Percentiles rank a stretch among this genome's conserved stretches.
Evolutionary conservation across 30 jellyfish, hydroid and myxozoan genomes (phyloP).

Genomic region (Chrysaora quinquecirrha): DNA sequence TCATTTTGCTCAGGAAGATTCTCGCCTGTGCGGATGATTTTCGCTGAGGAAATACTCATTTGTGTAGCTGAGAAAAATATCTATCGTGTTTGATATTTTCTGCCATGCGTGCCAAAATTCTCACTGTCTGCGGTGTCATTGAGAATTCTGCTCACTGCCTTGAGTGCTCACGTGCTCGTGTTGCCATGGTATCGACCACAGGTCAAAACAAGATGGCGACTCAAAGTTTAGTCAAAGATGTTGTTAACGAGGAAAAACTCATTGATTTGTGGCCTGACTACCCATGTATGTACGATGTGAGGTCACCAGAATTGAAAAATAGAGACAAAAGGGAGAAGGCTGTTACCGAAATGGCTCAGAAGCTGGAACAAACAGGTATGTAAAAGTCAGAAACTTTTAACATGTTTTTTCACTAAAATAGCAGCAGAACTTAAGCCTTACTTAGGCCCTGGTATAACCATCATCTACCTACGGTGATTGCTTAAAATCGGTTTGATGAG

Average conservation of each 20-base stretch:
- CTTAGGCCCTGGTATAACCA: neutral
- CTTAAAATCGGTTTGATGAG: conserved; percentile 3
- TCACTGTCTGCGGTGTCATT: neutral
- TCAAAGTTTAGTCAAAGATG: neutral
- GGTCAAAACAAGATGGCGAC: neutral
- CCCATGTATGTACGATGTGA: conserved; percentile 16
- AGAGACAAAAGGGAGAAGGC: conserved; percentile 16
- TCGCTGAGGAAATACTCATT: neutral
- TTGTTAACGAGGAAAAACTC: neutral
- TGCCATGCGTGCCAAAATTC: conserved; percentile 3
- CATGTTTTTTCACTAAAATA: neutral
- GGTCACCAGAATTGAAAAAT: conserved; percentile 13
- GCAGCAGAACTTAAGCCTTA: neutral
- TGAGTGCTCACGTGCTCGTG: conserved; percentile 2
- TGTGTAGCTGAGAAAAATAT: neutral
- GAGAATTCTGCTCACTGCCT: neutral
- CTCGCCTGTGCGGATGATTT: conserved; percentile 1
- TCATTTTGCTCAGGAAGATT: neutral
- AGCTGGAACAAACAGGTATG: conserved; percentile 20
- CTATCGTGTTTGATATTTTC: too few species aligned
- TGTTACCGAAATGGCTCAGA: conserved; percentile 6
- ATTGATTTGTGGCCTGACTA: conserved; percentile 22
- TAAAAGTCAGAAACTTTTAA: neutral
- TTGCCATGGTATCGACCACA: conserved; percentile 5
- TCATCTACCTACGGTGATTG: conserved; percentile 1